A percentile compares a stretch with the other conserved stretches of the same genome.
Evolutionary conservation across 1,140 invertebrate genomes (phyloP).

Genomic region (Trypoxylus dichotomus): DNA sequence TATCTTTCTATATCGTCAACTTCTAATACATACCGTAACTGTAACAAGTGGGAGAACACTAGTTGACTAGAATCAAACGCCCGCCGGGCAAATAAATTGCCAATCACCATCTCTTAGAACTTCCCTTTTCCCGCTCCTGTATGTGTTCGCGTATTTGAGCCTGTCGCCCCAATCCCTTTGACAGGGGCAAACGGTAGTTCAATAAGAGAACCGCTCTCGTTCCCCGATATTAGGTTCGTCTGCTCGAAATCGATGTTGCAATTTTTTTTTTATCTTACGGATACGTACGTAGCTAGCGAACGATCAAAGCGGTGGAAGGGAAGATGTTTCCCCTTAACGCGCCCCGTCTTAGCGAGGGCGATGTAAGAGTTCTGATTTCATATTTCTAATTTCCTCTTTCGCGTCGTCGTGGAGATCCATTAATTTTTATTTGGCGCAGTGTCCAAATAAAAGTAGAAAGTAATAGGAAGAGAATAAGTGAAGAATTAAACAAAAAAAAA

Average conservation of each 20-base stretch:
- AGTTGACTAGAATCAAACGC: slow-evolving; percentile 41
- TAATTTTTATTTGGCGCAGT: too few relatives aligned
- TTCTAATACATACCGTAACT: slow-evolving; percentile 8
- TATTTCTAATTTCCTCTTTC: neutral
- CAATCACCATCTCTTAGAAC: slow-evolving; percentile 47
- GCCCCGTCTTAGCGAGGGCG: neutral
- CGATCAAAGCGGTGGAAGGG: neutral
- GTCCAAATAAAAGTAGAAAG: too few relatives aligned
- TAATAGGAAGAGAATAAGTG: too few relatives aligned
- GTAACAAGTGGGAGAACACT: slow-evolving; percentile 29
- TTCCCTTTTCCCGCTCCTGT: slow-evolving; percentile 33
- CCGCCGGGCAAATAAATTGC: slow-evolving; percentile 49
- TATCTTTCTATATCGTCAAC: neutral
- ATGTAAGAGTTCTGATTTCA: neutral
- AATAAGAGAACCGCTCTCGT: slow-evolving; percentile 32
- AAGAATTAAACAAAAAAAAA: too few relatives aligned
- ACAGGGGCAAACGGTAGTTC: slow-evolving; percentile 27
- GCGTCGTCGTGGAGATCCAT: too few relatives aligned
- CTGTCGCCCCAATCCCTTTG: slow-evolving; percentile 23
- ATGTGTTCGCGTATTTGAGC: neutral
- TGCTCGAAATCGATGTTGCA: neutral
- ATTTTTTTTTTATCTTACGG: neutral
- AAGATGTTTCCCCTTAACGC: neutral
- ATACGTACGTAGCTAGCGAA: neutral
- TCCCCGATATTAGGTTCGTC: neutral